Evolutionary conservation across 2,113 vertebrate species (phyloP).

Genomic region (Heteronetta atricapilla): DNA sequence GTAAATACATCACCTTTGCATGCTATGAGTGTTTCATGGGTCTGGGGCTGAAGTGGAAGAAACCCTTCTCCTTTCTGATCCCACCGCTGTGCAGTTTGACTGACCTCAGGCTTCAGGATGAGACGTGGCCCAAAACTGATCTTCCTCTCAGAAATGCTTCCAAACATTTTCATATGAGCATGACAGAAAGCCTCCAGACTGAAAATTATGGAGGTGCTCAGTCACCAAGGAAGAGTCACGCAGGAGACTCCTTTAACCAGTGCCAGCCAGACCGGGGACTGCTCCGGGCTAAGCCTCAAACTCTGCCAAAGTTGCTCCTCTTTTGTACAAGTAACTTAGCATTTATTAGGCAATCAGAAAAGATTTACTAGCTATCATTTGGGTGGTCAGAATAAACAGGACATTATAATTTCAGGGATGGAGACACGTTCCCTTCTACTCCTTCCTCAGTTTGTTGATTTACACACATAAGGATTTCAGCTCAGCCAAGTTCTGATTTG

Average conservation of each 20-base stretch:
- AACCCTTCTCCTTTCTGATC: neutral
- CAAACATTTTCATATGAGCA: neutral
- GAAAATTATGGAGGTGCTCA: neutral
- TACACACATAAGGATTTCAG: neutral
- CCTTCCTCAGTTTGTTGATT: neutral
- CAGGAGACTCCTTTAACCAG: neutral
- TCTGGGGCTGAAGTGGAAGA: neutral
- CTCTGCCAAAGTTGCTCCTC: neutral
- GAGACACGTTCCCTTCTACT: neutral
- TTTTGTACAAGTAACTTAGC: neutral
- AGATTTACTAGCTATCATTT: constrained; percentile 11
- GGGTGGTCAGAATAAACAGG: neutral
- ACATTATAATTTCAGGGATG: neutral
- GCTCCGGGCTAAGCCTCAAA: neutral
- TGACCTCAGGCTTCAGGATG: neutral
- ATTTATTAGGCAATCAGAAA: neutral
- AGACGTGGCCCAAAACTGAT: neutral
- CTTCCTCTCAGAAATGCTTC: neutral
- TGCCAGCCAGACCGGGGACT: neutral
- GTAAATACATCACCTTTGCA: neutral
- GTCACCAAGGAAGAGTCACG: neutral
- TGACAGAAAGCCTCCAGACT: neutral
- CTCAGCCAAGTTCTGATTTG: neutral
- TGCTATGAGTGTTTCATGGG: neutral
- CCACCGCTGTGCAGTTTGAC: neutral